Evolutionary conservation across 2,797 vertebrate species (phyloP).

Genomic region (Sebastes goodei): DNA sequence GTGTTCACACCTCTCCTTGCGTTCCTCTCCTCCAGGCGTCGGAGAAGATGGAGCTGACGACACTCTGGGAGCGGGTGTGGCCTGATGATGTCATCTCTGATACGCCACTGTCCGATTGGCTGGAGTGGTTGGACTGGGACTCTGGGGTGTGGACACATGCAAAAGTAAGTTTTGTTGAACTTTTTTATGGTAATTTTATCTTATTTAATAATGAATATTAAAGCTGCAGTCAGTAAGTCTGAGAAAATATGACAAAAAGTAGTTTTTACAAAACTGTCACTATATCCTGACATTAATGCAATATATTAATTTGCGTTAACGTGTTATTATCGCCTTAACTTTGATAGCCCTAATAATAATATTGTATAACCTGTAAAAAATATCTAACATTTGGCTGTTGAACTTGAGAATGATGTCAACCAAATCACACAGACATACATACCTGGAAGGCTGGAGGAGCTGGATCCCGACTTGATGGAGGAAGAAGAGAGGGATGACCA

Average conservation of each 20-base stretch:
- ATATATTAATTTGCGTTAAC: no score
- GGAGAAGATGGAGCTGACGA: conserved; percentile 97
- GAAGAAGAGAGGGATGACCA: conserved; percentile 97
- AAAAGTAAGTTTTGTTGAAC: not conserved
- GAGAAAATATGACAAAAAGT: no score
- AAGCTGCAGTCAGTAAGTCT: no score
- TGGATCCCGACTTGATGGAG: conserved; percentile 97
- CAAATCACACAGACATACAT: conserved; percentile 65
- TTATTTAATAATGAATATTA: not conserved
- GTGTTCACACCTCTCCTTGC: conserved; percentile 85
- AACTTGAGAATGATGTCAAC: not conserved
- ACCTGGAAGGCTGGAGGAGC: conserved; percentile 98
- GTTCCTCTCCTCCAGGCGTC: conserved; percentile 98
- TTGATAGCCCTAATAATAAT: no score
- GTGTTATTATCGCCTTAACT: no score
- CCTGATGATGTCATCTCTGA: conserved; percentile 92
- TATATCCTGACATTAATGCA: no score
- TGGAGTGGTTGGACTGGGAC: conserved; percentile 95
- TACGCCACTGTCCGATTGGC: conserved; percentile 96
- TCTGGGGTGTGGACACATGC: conserved; percentile 57
- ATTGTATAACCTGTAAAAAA: not conserved
- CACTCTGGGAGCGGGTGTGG: conserved; percentile 93
- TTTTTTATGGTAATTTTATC: not conserved
- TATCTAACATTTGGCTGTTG: not conserved
- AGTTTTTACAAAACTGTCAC: no score